Evolutionary conservation across 2,888 invertebrate species (phyloP), one percentile per base, ranked within the genome.

Genomic region (Drosophila mimica): DNA sequence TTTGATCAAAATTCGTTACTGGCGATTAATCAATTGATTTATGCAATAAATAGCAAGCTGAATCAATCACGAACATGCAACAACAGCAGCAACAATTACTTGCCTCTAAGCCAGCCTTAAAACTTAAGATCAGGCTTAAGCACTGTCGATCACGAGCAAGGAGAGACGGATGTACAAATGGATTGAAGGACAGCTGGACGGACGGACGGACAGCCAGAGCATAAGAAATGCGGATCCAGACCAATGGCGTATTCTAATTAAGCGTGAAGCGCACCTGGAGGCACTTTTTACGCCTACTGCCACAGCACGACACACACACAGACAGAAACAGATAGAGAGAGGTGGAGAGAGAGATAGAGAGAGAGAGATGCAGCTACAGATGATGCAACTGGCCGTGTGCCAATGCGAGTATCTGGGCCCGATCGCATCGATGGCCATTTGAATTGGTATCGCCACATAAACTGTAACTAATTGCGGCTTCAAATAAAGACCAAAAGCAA

Each of bases 241-340:
- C 82, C 74, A 67, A 38, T 77, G 70, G 76, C 82, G 74, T 85
- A 91, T 92, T 92, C 91, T 92, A 90, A 92, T 92, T 89, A 89
- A 92, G 89, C 92, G 91, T 93, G 92, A 92, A 92, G 92, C 92
- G 91, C 93, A 93, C 92, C 92, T 92, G 92, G 93, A 91, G 93
- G 92, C 92, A 73, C 70, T 85, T 80, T 87, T 81, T 72, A 79
- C 84, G 88, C 91, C 84, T 82, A 83, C 86, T 85, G 76, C 72
- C 66, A 53, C 56, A 51, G 46, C 38, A 25, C 73, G 54, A 17
- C 20, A 38, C 38, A 38, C 20, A 56, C 11, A 43, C n/a, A 34
- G 53, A 53, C 25, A 57, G 20, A 56, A 25, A 56, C 25, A 51
- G 53, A 34, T 7, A 40, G 17, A 20, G 33, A 36, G 11, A 5